Evolutionary conservation across 2,888 invertebrate genomes (phyloP), one percentile per base, ranked within the genome.

Genomic region (Chydorus sphaericus): DNA sequence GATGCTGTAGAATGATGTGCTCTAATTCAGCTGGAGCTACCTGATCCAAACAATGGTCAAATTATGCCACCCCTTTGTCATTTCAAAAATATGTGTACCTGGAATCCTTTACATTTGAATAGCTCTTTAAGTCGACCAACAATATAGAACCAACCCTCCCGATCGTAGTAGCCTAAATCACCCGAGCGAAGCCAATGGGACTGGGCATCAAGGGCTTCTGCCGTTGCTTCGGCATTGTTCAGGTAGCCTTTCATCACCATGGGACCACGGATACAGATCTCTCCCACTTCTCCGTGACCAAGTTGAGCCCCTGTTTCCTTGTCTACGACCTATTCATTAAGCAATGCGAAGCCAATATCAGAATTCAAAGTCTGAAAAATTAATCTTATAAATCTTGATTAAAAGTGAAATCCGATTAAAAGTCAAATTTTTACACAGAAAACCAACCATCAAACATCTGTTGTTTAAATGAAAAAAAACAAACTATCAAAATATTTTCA

Each of bases 21-120:
- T 92, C 92, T 26, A 92, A 68, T 69, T 92, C 92, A 1, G 91
- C 90, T 20, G 92, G 92, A 10, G 91, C 80, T 6, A 92, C 90
- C 79, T 89, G n/a, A n/a, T n/a, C n/a, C n/a, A n/a, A n/a, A n/a
- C n/a, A n/a, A 78, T 20, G 14, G 10, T 16, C 1, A 38, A 38
- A 3, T 23, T 44, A 26, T 14, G 14, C 28, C 7, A 11, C n/a
- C 10, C 1, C n/a, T n/a, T n/a, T n/a, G n/a, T n/a, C n/a, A n/a
- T 36, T 18, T 4, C 26, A 52, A 31, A 7, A n/a, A 36, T 14
- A 23, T 23, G 33, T 11, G 1, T 71, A 86, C 86, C 78, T 87
- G 85, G 66, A 84, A 82, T 60, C 85, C 86, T 71, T 87, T 85
- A 58, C 85, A 85, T 73, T 88, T 88, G 66, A 73, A 73, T 38